Evolutionary conservation across 1,140 invertebrate genomes (phyloP), one percentile per base, ranked within the genome.

Genomic region (Centruroides sculpturatus): DNA sequence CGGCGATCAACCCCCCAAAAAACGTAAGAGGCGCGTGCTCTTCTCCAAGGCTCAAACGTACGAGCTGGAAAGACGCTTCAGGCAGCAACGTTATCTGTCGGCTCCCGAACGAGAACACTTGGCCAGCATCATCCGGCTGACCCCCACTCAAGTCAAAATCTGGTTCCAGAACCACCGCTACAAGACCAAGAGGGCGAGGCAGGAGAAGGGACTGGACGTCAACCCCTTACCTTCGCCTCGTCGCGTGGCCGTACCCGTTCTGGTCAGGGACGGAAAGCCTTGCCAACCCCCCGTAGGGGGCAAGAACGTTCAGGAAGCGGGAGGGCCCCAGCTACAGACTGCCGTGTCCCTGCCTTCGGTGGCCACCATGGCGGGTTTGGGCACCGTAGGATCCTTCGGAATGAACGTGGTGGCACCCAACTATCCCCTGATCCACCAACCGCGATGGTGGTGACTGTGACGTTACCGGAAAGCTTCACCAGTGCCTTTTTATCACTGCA

Each of bases 21-120:
- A 97, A 71, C 80, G 96, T 36, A 99, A 99, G 75, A 81, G 96
- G 48, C 81, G 97, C 0, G 93, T 99, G 0, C 78, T 99, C 0
- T 99, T 99, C 73, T 97, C 93, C n/a, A 98, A 99, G 74, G 86
- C 91, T 0, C 96, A 99, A 73, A 98, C 95, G 0, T 95, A 93
- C 78, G 94, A 98, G 77, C 76, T 99, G 71, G 69, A 70, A 47
- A 48, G 66, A 47, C 79, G 93, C 70, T 99, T 99, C 78, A 93
- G 83, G 63, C 78, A 81, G 61, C 83, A 84, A 68, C 77, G 81
- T 59, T 85, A 85, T 68, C 74, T 85, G 9, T 85, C 81, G 5
- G 82, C 83, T 0, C 79, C 79, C 3, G 84, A 85, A 69, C 67
- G 84, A 48, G 84, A 85, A 69, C 76, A 80, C 61, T 72, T 85